Evolutionary conservation across 2,797 vertebrate species (phyloP).

Genomic region (Gambusia yucatana): DNA sequence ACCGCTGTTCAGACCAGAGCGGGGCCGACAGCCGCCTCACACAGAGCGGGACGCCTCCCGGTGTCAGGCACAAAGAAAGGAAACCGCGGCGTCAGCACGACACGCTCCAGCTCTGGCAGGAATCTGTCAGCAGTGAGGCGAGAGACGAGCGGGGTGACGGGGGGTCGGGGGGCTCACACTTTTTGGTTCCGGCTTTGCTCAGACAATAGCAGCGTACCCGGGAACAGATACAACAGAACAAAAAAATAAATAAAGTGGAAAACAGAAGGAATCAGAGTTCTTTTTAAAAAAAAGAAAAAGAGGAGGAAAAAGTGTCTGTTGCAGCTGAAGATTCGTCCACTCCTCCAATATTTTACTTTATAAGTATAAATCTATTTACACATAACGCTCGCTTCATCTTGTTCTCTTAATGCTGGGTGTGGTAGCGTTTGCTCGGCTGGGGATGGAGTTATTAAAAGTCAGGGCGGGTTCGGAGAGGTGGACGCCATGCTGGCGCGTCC

Average conservation of each 20-base stretch:
- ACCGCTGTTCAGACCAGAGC: constrained; percentile 49
- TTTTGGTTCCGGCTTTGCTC: constrained; percentile 40
- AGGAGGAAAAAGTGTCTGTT: constrained; percentile 66
- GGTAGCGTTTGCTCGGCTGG: constrained; percentile 43
- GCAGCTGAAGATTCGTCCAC: constrained; percentile 50
- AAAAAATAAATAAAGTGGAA: constrained; percentile 20
- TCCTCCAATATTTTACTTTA: constrained; percentile 51
- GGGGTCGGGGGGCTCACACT: constrained; percentile 16
- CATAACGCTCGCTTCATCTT: constrained; percentile 57
- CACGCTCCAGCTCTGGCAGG: constrained; percentile 25
- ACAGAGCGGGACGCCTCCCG: constrained; percentile 45
- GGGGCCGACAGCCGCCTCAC: constrained; percentile 61
- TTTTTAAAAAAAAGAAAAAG: not conserved
- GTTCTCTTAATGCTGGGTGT: constrained; percentile 56
- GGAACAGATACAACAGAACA: constrained; percentile 34
- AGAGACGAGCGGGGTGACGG: constrained; percentile 14
- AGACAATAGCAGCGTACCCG: constrained; percentile 72
- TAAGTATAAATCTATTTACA: constrained; percentile 73
- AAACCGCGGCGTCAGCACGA: constrained; percentile 45
- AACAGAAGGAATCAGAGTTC: constrained; percentile 30
- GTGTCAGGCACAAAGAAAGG: constrained; percentile 41
- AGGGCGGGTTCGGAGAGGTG: constrained; percentile 48
- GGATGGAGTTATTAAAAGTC: constrained; percentile 57
- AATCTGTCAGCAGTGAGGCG: constrained; percentile 44
- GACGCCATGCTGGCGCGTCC: constrained; percentile 70